Evolutionary conservation across 2,888 invertebrate genomes (phyloP).

Genomic region (Alentia gelatinosa): DNA sequence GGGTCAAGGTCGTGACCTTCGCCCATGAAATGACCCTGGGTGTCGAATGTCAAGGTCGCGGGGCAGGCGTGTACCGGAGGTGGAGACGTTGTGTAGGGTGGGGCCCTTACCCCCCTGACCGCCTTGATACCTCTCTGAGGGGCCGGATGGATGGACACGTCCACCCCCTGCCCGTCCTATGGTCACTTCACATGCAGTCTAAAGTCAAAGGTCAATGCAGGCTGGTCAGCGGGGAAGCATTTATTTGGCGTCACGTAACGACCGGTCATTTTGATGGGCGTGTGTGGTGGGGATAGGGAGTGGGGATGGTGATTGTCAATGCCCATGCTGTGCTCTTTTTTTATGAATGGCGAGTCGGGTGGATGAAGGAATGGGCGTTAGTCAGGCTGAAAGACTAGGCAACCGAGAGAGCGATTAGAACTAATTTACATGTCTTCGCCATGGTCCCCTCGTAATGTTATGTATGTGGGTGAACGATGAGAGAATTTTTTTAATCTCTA

Average conservation of each 20-base stretch:
- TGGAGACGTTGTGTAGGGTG: background rate
- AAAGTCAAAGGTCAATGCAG: conserved; percentile 36
- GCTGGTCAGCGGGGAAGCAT: background rate
- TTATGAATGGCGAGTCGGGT: background rate
- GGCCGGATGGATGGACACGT: background rate
- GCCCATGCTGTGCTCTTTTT: background rate
- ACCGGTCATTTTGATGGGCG: background rate
- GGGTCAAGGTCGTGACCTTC: conserved; percentile 9
- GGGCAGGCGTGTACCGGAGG: background rate
- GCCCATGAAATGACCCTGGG: conserved; percentile 18
- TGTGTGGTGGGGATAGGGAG: background rate
- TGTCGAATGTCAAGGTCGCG: conserved; percentile 40
- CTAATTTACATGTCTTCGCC: background rate
- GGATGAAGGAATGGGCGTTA: background rate
- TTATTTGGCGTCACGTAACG: conserved; percentile 19
- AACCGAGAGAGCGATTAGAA: conserved; percentile 1
- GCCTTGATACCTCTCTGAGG: conserved; percentile 11
- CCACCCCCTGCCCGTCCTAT: background rate
- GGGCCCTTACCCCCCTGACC: background rate
- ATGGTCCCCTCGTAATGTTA: background rate
- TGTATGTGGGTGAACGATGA: no score
- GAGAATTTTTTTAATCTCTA: no score
- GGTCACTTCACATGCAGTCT: conserved; percentile 41
- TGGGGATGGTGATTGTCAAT: background rate
- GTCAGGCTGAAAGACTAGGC: background rate